A percentile compares a stretch with the other conserved stretches of the same genome.
Conservation (phyloP, 23 tunicate species). For the Phallusia fumigata region DNA sequence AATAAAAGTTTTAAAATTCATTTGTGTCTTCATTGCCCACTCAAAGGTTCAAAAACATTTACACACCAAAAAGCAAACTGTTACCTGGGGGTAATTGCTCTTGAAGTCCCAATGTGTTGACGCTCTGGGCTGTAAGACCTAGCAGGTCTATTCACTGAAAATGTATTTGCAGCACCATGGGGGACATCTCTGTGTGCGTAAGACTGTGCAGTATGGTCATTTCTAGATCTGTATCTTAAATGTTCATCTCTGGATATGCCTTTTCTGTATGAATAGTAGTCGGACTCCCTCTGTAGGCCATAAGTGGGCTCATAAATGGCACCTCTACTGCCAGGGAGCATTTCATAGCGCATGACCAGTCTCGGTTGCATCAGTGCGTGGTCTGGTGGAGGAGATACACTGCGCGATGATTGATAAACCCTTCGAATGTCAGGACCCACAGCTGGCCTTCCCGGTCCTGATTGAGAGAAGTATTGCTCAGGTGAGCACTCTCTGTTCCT, state of each 20-base stretch:
- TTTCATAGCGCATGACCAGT: not conserved
- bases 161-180: too few species aligned
- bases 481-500: not conserved
- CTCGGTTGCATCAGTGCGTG: not conserved
- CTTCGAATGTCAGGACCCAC: not conserved
- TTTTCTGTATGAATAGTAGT: too few species aligned
- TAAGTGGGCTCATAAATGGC: too few species aligned
- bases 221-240: too few species aligned
- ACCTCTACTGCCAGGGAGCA: too few species aligned
- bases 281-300: too few species aligned
- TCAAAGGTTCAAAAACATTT: not conserved
- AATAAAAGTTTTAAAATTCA: too few species aligned
- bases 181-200: too few species aligned
- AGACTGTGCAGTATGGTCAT: too few species aligned
- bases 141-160: too few species aligned
- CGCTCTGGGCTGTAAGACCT: not conserved
- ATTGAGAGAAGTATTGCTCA: not conserved
- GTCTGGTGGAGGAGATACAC: not conserved
- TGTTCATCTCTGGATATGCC: too few species aligned
- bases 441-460: not conserved
- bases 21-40: too few species aligned
- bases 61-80: not conserved
- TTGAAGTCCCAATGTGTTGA: not conserved
- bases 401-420: not conserved
- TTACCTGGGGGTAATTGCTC: slow-evolving; percentile 7